Conservation (phyloP, 2,113 vertebrate species). For the Daphoenositta chrysoptera region DNA sequence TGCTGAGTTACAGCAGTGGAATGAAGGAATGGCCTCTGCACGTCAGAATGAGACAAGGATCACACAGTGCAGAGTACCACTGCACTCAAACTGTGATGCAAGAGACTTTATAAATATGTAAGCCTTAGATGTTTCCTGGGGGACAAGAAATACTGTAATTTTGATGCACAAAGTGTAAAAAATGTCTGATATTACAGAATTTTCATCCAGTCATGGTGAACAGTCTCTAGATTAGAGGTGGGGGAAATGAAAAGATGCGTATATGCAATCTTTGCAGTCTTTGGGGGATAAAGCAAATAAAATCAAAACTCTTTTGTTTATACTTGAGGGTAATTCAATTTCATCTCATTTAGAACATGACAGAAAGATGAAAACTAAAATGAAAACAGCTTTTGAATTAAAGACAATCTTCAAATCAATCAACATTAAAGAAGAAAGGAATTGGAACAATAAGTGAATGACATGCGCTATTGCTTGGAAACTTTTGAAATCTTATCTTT, state of each 20-base stretch:
- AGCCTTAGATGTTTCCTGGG: neutral
- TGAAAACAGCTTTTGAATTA: slow-evolving; percentile 73
- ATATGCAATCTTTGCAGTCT: slow-evolving; percentile 15
- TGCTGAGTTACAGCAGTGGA: neutral
- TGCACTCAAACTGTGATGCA: neutral
- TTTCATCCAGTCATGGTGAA: neutral
- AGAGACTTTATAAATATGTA: neutral
- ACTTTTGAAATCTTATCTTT: slow-evolving; percentile 68
- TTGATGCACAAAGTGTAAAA: neutral
- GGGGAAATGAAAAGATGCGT: slow-evolving; percentile 21
- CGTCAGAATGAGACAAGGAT: neutral
- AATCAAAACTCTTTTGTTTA: slow-evolving; percentile 66
- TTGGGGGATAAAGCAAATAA: slow-evolving; percentile 60
- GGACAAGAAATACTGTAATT: neutral
- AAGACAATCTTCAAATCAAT: slow-evolving; percentile 69
- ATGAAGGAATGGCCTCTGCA: neutral
- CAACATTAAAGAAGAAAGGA: slow-evolving; percentile 70
- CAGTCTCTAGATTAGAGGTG: neutral
- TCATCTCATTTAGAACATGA: slow-evolving; percentile 67
- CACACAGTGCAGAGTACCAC: neutral
- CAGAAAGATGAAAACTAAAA: slow-evolving; percentile 73
- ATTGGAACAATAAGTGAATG: slow-evolving; percentile 67
- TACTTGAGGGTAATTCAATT: slow-evolving; percentile 69
- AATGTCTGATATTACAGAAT: neutral
- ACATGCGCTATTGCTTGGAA: slow-evolving; percentile 63